Evolutionary conservation across 2,888 invertebrate species (phyloP).

Genomic region (Clunio marinus): DNA sequence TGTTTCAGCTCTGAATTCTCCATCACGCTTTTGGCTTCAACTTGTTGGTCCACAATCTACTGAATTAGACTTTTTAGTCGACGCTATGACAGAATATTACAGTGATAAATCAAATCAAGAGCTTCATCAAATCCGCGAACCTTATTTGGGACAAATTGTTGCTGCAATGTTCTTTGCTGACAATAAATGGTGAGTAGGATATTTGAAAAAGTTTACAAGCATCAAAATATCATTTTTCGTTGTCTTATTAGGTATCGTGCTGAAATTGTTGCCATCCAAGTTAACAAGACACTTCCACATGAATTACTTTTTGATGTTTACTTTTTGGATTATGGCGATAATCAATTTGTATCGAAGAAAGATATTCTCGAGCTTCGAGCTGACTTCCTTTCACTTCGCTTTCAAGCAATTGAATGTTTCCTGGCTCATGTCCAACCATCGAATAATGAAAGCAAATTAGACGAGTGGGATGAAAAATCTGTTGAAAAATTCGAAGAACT

Average conservation of each 20-base stretch:
- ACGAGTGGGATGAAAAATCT: slow-evolving; percentile 61
- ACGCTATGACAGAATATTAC: slow-evolving; percentile 80
- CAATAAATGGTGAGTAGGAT: slow-evolving; percentile 67
- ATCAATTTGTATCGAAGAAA: slow-evolving; percentile 61
- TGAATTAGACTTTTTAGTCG: slow-evolving; percentile 72
- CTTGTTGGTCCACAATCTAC: slow-evolving; percentile 69
- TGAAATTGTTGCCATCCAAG: slow-evolving; percentile 62
- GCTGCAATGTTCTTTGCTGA: slow-evolving; percentile 80
- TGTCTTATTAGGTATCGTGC: slow-evolving; percentile 25
- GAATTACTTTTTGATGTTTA: slow-evolving; percentile 66
- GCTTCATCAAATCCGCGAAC: slow-evolving; percentile 57
- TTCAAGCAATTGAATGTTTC: slow-evolving; percentile 83
- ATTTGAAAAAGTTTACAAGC: no score
- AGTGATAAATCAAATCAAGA: slow-evolving; percentile 59
- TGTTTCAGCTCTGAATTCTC: slow-evolving; percentile 78
- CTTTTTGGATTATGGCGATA: slow-evolving; percentile 86
- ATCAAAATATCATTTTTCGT: no score
- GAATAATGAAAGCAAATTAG: slow-evolving; percentile 47
- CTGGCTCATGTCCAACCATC: slow-evolving; percentile 67
- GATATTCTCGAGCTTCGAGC: slow-evolving; percentile 70
- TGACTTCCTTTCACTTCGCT: slow-evolving; percentile 54
- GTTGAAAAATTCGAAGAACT: slow-evolving; percentile 66
- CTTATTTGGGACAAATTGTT: slow-evolving; percentile 71
- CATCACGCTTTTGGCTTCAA: slow-evolving; percentile 82
- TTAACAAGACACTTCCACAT: slow-evolving; percentile 59